A percentile compares a stretch with the other conserved stretches of the same genome.
These are phyloP conservation scores for Hippoglossus stenolepis DNA, from an alignment of 2,113 vertebrate genomes.

Conservation along the genomic window DNA sequence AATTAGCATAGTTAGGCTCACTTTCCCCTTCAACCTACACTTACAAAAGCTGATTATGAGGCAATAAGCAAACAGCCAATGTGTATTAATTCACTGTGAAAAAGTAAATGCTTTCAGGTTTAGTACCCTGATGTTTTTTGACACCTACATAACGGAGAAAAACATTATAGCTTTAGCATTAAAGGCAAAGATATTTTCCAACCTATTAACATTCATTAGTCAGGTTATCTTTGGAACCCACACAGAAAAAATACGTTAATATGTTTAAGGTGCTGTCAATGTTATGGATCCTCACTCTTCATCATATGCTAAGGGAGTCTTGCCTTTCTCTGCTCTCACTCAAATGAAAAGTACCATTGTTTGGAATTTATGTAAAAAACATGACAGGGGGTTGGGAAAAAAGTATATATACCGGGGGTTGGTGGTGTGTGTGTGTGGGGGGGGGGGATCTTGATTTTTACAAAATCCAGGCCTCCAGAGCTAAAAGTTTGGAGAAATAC, in stretches of 20 bases:
- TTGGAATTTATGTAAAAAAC: constrained; percentile 75
- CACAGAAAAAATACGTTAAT: constrained; percentile 58
- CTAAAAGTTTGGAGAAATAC: constrained; percentile 75
- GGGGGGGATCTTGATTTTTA: constrained; percentile 75
- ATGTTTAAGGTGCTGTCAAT: constrained; percentile 13
- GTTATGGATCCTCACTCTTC: constrained; percentile 30
- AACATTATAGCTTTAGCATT: constrained; percentile 1
- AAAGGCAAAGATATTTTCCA: constrained; percentile 15
- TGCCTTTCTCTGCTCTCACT: constrained; percentile 65
- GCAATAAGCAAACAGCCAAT: constrained; percentile 29
- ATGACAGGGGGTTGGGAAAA: constrained; percentile 13
- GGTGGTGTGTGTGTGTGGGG: too few relatives aligned
- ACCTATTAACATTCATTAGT: constrained; percentile 41
- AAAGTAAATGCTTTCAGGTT: constrained; percentile 15
- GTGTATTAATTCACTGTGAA: constrained; percentile 35
- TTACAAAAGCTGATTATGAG: constrained; percentile 30
- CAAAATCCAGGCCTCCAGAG: constrained; percentile 80
- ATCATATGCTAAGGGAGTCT: constrained; percentile 32
- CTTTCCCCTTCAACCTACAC: constrained; percentile 33
- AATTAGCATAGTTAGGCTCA: constrained; percentile 54
- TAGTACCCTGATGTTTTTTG: constrained; percentile 26
- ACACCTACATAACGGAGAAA: constrained; percentile 42
- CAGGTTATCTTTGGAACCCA: constrained; percentile 54
- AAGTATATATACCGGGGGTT: constrained; percentile 21
- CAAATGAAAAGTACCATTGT: constrained; percentile 72